Evolutionary conservation across 2,888 invertebrate species (phyloP), one percentile per base, ranked within the genome.

Genomic region (Tinea trinotella): DNA sequence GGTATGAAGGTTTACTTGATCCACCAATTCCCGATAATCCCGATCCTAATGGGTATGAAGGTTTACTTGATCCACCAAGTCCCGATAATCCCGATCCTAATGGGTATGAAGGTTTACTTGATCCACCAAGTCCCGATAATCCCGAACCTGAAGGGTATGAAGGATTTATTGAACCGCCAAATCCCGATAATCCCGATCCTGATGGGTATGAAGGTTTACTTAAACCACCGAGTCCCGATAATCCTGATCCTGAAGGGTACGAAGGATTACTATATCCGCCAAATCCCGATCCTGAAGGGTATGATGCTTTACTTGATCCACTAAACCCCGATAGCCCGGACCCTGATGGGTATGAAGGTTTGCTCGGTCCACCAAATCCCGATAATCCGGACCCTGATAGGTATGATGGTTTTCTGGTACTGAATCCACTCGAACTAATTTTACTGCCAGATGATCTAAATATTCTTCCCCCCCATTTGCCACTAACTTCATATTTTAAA

Each of bases 141-240:
- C 55, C 53, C 12, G 55, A 55, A n/a, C 59, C 57, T 18, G 57
- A 57, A 9, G 60, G 57, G 10, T 57, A 59, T 57, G 56, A 57
- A 5, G 58, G 60, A 3, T 58, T 58, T 12, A 56, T 56, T 0
- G 61, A 12, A 10, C 52, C 46, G n/a, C 46, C 5, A 15, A 53
- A 54, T 10, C 58, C 46, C 5, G 50, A 57, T n/a, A n/a, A n/a
- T n/a, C n/a, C n/a, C n/a, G n/a, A n/a, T n/a, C n/a, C n/a, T n/a
- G n/a, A n/a, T n/a, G n/a, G n/a, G n/a, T n/a, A n/a, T n/a, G n/a
- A n/a, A n/a, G n/a, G n/a, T n/a, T n/a, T n/a, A n/a, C n/a, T n/a
- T n/a, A n/a, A n/a, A n/a, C n/a, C n/a, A n/a, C n/a, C n/a, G n/a
- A n/a, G n/a, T 12, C 59, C 58, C 54, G 50, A 15, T 19, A 53